Evolutionary conservation across 2,113 vertebrate genomes (phyloP).

Genomic region (Rhea americana): DNA sequence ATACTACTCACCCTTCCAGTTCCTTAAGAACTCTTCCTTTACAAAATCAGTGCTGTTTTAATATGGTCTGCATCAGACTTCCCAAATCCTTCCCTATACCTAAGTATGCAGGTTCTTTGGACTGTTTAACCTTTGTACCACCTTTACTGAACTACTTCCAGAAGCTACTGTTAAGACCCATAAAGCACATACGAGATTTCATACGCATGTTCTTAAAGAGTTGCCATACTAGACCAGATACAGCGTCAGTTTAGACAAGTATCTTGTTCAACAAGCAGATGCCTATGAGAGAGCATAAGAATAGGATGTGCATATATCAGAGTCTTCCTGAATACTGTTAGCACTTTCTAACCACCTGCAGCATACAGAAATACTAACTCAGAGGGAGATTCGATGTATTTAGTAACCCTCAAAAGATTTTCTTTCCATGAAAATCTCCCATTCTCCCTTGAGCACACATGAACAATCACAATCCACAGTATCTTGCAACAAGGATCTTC

Average conservation of each 20-base stretch:
- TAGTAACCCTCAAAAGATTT: background rate
- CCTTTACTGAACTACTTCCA: background rate
- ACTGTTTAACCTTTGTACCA: background rate
- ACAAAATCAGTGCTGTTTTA: background rate
- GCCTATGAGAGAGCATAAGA: background rate
- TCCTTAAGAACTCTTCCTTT: background rate
- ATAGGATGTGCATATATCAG: fast-evolving
- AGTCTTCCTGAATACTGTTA: background rate
- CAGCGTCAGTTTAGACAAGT: background rate
- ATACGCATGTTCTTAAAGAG: fast-evolving
- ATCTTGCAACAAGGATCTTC: background rate
- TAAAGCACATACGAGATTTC: background rate
- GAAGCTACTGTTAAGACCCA: background rate
- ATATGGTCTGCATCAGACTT: background rate
- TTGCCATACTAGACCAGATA: background rate
- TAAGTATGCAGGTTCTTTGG: fast-evolving
- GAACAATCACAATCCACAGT: background rate
- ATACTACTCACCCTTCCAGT: fast-evolving
- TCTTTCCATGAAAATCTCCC: background rate
- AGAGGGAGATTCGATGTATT: background rate
- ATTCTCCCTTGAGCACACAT: background rate
- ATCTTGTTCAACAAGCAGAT: background rate
- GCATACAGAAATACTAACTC: background rate
- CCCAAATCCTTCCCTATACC: background rate
- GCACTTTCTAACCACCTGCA: background rate